These are phyloP conservation scores for Hirudinaria manillensis DNA, from an alignment of 2,888 invertebrate species.

Conservation along the genomic window DNA sequence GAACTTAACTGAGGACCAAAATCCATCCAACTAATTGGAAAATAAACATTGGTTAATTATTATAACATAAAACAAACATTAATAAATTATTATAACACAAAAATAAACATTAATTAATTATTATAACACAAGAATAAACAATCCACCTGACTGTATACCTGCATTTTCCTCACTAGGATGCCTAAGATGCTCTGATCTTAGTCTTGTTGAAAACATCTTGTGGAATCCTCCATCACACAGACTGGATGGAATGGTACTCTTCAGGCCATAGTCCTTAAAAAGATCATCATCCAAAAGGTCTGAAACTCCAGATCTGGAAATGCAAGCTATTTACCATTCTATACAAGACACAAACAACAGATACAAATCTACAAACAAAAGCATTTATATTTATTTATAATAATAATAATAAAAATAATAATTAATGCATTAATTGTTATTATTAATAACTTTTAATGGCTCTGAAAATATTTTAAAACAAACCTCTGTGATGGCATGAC, in stretches of 20 bases:
- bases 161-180: background rate
- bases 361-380: too few species aligned
- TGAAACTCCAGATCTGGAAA: background rate
- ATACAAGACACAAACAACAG: too few species aligned
- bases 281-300: background rate
- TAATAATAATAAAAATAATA: background rate
- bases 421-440: background rate
- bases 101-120: background rate
- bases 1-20: too few species aligned
- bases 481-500: slow-evolving; percentile 18
- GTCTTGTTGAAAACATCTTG: background rate
- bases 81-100: background rate
- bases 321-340: background rate
- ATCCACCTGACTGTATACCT: too few species aligned
- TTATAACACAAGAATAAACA: too few species aligned
- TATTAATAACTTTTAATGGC: background rate
- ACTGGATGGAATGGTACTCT: background rate
- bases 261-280: background rate
- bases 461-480: background rate
- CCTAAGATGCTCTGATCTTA: background rate
- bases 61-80: background rate
- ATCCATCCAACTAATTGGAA: too few species aligned
- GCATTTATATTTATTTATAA: background rate
- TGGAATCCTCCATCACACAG: background rate
- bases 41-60: background rate